Conservation (phyloP, 2,888 invertebrate genomes). For the Tigriopus californicus region DNA sequence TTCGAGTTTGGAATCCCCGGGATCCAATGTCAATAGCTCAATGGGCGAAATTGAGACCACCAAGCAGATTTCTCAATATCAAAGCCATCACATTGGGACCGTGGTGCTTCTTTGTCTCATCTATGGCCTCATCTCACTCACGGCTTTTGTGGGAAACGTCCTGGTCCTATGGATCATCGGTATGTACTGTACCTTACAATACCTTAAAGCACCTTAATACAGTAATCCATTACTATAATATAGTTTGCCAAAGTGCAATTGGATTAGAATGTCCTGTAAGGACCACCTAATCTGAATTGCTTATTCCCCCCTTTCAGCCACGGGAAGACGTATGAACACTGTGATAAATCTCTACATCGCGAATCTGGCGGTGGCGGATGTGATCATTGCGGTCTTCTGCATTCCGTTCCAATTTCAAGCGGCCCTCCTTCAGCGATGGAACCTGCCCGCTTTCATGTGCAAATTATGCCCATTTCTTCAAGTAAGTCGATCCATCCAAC, state of each 20-base stretch:
- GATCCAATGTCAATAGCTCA: too few species aligned
- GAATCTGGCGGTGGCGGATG: constrained; percentile 30
- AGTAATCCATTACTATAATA: too few species aligned
- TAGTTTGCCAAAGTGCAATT: too few species aligned
- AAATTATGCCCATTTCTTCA: constrained; percentile 72
- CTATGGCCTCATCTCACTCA: neutral
- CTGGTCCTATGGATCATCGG: neutral
- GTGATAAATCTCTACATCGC: constrained; percentile 67
- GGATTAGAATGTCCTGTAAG: too few species aligned
- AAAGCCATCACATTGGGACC: too few species aligned
- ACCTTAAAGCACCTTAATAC: too few species aligned
- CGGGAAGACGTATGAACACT: constrained; percentile 38
- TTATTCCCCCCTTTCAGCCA: neutral
- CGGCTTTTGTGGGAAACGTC: constrained; percentile 2
- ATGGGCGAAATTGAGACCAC: too few species aligned
- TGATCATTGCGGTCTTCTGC: constrained; percentile 28
- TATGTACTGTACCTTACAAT: too few species aligned
- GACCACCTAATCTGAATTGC: too few species aligned
- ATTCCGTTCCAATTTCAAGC: constrained; percentile 49
- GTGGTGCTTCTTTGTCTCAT: neutral
- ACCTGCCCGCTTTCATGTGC: constrained; percentile 66
- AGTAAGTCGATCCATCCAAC: constrained; percentile 26
- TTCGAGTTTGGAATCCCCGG: too few species aligned
- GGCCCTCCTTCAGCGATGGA: constrained; percentile 65
- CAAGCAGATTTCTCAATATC: too few species aligned